Base-by-base conservation (phyloP, 2,888 invertebrate species). In the Itoplectis maculator region DNA sequence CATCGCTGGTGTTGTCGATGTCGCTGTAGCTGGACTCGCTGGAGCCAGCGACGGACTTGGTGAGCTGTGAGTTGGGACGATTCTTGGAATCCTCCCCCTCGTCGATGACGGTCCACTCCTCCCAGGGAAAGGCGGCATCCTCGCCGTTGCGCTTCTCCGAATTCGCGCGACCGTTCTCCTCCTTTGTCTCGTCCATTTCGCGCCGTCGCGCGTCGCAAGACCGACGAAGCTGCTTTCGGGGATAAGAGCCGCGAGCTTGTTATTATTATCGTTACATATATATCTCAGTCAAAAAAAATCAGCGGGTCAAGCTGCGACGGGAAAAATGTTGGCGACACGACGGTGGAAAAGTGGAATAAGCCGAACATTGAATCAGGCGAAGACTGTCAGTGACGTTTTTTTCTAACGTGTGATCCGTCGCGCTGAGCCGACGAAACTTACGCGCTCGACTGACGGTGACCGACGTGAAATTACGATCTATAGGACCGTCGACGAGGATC, bases 81-180 rank as follows among this genome's bases (percentile, higher is more conserved):
- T 42, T 69, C 35, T 61, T 74, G n/a, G 66, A 59, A 68, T 63
- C 77, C n/a, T 79, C 79, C 23, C 66, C 68, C 9, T 80, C 83
- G 35, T 81, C 81, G n/a, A 85, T 81, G 42, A 85, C 73, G 8
- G 77, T 79, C 85, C 85, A 85, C 29, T 85, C 85, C n/a, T 78
- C 85, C 81, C 73, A 84, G 9, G 76, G 45, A 37, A 80, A 80
- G 29, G 23, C 65, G 29, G 23, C 68, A 20, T 83, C 81, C 8
- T 82, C 83, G 7, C 37, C 8, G 20, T 15, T 54, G 40, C 65
- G 49, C 11, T 65, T 69, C 15, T 73, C 37, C 59, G 65, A 45
- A 56, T 61, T 72, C 15, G 65, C 74, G 18, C 65, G 69, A 0
- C 42, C 66, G 13, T 63, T 13, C 13, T 9, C 63, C 23, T 77